Base-by-base conservation (phyloP, 2,113 vertebrate genomes). In the Gobiocypris rarus region DNA sequence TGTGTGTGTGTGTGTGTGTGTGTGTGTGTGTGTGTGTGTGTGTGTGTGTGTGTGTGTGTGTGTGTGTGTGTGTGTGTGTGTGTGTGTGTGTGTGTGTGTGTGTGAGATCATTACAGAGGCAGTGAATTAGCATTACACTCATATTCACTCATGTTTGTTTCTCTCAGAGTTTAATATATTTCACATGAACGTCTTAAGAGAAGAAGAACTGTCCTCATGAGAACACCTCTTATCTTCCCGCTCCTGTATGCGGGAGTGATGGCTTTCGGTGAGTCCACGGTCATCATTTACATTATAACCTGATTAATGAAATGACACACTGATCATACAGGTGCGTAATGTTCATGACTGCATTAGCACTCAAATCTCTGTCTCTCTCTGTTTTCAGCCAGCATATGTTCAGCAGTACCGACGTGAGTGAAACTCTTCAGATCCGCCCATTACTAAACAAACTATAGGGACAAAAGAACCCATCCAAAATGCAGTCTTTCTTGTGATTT, bases 171-270 rank as follows among this genome's bases (percentile, higher is more conserved):
- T 38, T n/a, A 73, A 71, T 54, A 54, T 54, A 54, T 59, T 70
- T 67, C 13, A 38, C 50, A 38, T n/a, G 28, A 24, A 14, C 38
- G 58, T 41, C 45, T 63, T 31, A 9, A 1, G 28, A 9, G 54
- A 8, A 24, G 13, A 6, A 43, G 9, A 59, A 9, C n/a, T 8
- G 34, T 65, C 45, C 75, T 41, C 70, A 89, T 89, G 88, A 77
- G 9, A n/a, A 9, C 45, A 1, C 41, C 1, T 14, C 24, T 17
- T 73, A 14, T 85, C 43, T 74, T 82, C 22, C 63, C 86, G 26
- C 86, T 86, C 61, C 13, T 89, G 24, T 85, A 45, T 9, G 48
- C 69, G 34, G 84, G 84, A 31, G 26, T 38, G 31, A 26, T 78
- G 24, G 45, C 28, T 48, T 59, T 80, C 7, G 76, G 88, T 89